phyloP scores from a whole-genome alignment of 2,797 vertebrate genomes.

The Myotis daubentonii region DNA sequence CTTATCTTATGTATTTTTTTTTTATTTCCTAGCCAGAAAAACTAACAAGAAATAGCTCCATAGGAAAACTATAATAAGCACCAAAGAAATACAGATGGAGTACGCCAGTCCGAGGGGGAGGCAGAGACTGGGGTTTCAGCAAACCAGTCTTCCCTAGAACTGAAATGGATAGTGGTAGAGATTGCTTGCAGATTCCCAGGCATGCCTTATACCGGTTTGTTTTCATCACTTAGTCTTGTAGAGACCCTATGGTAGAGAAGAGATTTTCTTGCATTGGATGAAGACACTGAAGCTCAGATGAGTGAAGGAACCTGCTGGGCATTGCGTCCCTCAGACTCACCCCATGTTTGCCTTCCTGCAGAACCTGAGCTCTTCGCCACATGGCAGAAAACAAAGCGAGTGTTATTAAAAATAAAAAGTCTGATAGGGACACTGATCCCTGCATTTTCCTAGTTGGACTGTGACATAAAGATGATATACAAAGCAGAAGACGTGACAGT shows the following conservation, averaged over 20 bases:
- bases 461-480: not conserved
- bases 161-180: too few species aligned
- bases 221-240: not conserved
- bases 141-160: not conserved
- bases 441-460: not conserved
- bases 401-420: not conserved
- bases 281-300: not conserved
- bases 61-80: not conserved
- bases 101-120: not conserved
- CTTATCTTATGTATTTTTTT: not conserved
- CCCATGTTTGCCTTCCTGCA: not conserved
- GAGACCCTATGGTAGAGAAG: not conserved
- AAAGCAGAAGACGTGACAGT: not conserved
- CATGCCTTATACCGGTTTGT: not conserved
- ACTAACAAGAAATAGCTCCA: not conserved
- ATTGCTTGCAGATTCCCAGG: not conserved
- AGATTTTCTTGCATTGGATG: not conserved
- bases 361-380: not conserved
- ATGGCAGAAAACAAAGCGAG: not conserved
- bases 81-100: not conserved
- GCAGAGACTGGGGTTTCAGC: not conserved
- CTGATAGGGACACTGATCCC: not conserved
- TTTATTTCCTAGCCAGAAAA: slow-evolving; percentile 5
- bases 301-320: not conserved
- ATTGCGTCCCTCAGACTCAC: not conserved